A percentile compares a stretch with the other conserved stretches of the same genome.
These are phyloP conservation scores for Pedetes capensis DNA, from an alignment of 2,113 vertebrate genomes.

Conservation along the genomic window DNA sequence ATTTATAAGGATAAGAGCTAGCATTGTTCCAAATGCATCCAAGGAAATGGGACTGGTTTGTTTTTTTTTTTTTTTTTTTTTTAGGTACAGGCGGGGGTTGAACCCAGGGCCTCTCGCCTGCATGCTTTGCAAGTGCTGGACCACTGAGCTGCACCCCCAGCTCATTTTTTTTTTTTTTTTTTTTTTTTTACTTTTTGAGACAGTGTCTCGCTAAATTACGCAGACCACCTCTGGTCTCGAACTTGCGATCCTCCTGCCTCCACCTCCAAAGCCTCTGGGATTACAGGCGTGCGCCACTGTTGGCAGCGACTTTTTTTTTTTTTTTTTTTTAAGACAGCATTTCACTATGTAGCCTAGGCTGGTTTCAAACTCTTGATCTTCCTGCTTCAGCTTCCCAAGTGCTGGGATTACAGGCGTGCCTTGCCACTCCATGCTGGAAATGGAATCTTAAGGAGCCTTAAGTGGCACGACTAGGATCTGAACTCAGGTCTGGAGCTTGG, in stretches of 20 bases:
- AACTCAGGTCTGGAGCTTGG: neutral
- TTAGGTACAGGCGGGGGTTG: no score
- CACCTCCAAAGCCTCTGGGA: neutral
- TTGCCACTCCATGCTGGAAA: no score
- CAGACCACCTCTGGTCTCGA: no score
- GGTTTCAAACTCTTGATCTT: neutral
- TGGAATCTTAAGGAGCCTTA: neutral
- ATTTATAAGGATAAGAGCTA: neutral
- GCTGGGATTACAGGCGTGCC: neutral
- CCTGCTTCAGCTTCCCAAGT: neutral
- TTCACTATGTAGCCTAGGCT: no score
- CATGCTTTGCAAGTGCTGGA: no score
- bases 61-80: no score
- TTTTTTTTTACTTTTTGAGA: neutral
- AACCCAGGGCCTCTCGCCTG: no score
- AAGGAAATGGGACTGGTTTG: neutral
- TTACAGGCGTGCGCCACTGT: neutral
- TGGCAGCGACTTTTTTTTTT: no score
- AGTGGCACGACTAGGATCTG: neutral
- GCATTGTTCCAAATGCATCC: fast-evolving
- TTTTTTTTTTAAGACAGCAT: no score
- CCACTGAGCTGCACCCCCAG: no score
- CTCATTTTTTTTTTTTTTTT: neutral
- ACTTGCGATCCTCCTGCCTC: neutral
- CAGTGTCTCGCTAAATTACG: neutral